Evolutionary conservation across 2,888 invertebrate genomes (phyloP).

Genomic region (Sarcophaga subvicina): DNA sequence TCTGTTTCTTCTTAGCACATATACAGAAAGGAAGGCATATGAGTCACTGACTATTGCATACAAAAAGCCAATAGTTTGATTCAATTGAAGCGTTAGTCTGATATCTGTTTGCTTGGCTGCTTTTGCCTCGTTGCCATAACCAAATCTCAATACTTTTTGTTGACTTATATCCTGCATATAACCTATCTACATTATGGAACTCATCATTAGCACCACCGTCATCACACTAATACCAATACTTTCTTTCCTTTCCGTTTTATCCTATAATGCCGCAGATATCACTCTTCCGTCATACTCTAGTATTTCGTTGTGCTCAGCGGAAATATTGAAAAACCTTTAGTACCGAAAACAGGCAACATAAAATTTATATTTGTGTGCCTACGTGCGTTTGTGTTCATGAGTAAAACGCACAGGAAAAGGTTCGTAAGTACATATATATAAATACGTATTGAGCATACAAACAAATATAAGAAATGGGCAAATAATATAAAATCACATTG

Average conservation of each 20-base stretch:
- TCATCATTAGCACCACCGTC: background rate
- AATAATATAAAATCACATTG: slow-evolving; percentile 65
- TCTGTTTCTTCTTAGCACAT: background rate
- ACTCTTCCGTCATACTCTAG: slow-evolving; percentile 17
- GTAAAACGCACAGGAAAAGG: background rate
- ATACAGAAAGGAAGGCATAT: background rate
- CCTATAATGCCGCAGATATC: slow-evolving; percentile 52
- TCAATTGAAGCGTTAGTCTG: slow-evolving; percentile 62
- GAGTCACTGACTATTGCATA: slow-evolving; percentile 68
- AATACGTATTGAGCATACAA: background rate
- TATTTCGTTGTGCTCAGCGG: slow-evolving; percentile 20
- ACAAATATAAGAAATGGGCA: slow-evolving; percentile 61
- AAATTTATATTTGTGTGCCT: slow-evolving; percentile 3
- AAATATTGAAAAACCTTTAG: slow-evolving; percentile 28
- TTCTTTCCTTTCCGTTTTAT: slow-evolving; percentile 28
- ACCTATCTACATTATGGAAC: background rate
- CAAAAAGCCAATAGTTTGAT: slow-evolving; percentile 76
- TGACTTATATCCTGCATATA: background rate
- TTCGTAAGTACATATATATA: no score
- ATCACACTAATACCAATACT: background rate
- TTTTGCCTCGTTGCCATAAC: slow-evolving; percentile 35
- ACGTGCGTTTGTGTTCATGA: background rate
- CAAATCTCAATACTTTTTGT: slow-evolving; percentile 13
- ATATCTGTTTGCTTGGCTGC: slow-evolving; percentile 39
- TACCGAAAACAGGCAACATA: background rate